phyloP scores from a whole-genome alignment of 2,797 vertebrate genomes.

The Squalus acanthias region DNA sequence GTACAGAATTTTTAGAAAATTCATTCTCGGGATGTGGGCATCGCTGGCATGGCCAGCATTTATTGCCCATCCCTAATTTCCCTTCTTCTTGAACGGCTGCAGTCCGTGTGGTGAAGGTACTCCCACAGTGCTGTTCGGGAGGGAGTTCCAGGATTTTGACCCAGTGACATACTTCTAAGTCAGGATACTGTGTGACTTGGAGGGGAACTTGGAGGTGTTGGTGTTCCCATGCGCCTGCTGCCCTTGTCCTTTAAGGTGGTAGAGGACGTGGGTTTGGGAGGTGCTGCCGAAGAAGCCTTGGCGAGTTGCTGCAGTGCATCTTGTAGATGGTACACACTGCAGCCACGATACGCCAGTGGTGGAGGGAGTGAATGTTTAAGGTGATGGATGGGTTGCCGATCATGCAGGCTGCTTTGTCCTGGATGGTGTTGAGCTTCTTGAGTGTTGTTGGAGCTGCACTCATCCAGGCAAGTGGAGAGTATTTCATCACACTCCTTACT shows the following conservation, averaged over 20 bases:
- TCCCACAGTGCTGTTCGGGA: neutral
- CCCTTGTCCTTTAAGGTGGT: neutral
- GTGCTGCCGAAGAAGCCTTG: neutral
- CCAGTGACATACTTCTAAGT: too few relatives aligned
- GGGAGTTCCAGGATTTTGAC: neutral
- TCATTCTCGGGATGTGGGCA: neutral
- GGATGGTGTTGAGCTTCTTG: neutral
- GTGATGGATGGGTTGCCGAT: neutral
- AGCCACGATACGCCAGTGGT: neutral
- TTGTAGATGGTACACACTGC: neutral
- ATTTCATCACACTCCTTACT: neutral
- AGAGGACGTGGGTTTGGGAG: neutral
- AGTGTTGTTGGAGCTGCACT: neutral
- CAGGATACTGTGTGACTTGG: neutral
- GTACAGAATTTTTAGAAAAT: neutral
- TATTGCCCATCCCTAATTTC: neutral
- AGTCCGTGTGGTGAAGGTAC: too few relatives aligned
- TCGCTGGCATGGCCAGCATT: neutral
- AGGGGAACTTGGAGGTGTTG: neutral
- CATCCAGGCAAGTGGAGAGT: neutral
- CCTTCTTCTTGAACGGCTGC: neutral
- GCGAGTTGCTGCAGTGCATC: too few relatives aligned
- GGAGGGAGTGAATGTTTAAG: neutral
- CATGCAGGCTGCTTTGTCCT: neutral
- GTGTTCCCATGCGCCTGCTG: neutral